Evolutionary conservation across 2,113 vertebrate species (phyloP).

Genomic region (Calidris pugnax): DNA sequence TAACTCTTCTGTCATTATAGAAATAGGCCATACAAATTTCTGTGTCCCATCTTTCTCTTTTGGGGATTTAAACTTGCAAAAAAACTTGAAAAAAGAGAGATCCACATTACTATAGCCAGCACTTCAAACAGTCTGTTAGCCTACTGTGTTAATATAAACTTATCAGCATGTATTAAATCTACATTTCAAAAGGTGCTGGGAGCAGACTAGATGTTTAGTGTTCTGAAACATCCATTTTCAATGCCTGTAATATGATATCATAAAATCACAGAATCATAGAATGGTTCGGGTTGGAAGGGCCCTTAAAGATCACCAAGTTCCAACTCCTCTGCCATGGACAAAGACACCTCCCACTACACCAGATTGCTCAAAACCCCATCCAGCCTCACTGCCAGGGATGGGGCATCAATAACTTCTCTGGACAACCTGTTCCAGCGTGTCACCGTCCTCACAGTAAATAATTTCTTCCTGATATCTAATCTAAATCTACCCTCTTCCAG

Average conservation of each 20-base stretch:
- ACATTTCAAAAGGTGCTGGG: not conserved
- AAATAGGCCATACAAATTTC: not conserved
- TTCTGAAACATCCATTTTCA: not conserved
- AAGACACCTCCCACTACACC: no score
- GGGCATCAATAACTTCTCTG: no score
- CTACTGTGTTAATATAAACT: not conserved
- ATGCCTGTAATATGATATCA: not conserved
- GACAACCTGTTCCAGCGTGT: no score
- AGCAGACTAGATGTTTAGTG: not conserved
- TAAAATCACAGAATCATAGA: no score
- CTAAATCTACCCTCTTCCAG: no score
- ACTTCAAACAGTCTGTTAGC: not conserved
- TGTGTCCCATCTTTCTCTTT: not conserved
- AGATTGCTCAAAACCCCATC: no score
- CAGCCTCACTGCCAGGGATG: no score
- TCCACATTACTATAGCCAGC: not conserved
- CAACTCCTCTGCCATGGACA: no score
- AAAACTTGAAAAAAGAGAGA: not conserved
- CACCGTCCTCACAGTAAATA: no score
- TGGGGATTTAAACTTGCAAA: not conserved
- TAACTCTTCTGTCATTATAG: not conserved
- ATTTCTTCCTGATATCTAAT: no score
- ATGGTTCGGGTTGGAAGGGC: no score
- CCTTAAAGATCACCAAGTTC: no score
- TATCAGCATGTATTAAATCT: not conserved